Conservation (phyloP, 1,140 invertebrate species). For the Lepeophtheirus salmonis region DNA sequence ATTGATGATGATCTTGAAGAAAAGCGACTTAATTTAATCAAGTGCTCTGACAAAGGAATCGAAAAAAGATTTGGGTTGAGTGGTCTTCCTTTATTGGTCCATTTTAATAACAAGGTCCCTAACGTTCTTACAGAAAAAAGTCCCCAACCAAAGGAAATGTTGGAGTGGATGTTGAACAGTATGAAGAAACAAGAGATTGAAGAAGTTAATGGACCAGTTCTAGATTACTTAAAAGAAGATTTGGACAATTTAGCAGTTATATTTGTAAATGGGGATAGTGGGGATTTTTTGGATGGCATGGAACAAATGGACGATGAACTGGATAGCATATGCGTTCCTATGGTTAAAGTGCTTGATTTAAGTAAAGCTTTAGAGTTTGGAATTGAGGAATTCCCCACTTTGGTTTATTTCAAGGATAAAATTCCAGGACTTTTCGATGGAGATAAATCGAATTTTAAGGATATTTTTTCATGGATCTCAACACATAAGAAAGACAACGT, state of each 20-base stretch:
- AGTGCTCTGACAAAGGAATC: slow-evolving; percentile 11
- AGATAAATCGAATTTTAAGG: not conserved
- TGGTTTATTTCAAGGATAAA: slow-evolving; percentile 24
- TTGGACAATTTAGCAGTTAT: slow-evolving; percentile 67
- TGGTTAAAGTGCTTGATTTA: slow-evolving; percentile 46
- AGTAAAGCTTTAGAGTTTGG: slow-evolving; percentile 28
- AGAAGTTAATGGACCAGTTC: slow-evolving; percentile 73
- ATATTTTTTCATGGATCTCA: slow-evolving; percentile 59
- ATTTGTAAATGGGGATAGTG: slow-evolving; percentile 43
- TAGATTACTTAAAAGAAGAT: slow-evolving; percentile 69
- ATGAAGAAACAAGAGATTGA: slow-evolving; percentile 50
- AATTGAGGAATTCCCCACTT: slow-evolving; percentile 48
- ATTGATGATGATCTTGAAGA: slow-evolving; percentile 38
- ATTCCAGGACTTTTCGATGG: slow-evolving; percentile 17
- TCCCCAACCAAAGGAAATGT: slow-evolving; percentile 70
- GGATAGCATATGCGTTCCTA: slow-evolving; percentile 69
- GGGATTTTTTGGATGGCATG: not conserved
- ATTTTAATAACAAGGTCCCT: slow-evolving; percentile 9
- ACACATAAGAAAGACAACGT: slow-evolving; percentile 75
- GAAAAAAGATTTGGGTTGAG: slow-evolving; percentile 12
- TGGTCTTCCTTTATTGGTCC: slow-evolving; percentile 1
- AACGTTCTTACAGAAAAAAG: slow-evolving; percentile 40
- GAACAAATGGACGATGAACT: slow-evolving; percentile 43
- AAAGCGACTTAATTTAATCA: slow-evolving; percentile 4
- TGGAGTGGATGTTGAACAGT: slow-evolving; percentile 45